These are phyloP conservation scores for Chrysoperla carnea DNA, from an alignment of 1,140 invertebrate species.

Conservation along the genomic window DNA sequence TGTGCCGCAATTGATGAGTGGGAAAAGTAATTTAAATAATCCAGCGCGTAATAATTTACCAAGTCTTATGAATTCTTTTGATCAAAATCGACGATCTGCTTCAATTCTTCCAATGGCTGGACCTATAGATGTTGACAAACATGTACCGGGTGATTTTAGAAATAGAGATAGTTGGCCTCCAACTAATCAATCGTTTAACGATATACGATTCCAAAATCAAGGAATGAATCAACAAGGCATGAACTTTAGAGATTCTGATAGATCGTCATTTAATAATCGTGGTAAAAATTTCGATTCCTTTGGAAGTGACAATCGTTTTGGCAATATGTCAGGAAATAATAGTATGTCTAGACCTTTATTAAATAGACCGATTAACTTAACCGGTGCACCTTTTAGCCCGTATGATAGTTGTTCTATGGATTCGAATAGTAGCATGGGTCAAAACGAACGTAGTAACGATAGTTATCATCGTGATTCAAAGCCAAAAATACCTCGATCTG, in stretches of 20 bases:
- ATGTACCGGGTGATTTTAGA: background rate
- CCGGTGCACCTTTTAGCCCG: background rate
- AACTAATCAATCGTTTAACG: background rate
- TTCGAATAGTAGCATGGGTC: background rate
- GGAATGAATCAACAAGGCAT: conserved; percentile 6
- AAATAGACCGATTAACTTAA: background rate
- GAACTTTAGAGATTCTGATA: conserved; percentile 10
- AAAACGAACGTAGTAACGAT: conserved; percentile 2
- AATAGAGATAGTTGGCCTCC: background rate
- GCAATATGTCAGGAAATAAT: conserved; percentile 1
- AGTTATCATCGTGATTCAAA: conserved; percentile 1
- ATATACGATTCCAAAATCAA: too few relatives aligned
- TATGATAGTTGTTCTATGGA: background rate
- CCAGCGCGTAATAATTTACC: conserved; percentile 5
- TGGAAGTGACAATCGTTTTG: background rate
- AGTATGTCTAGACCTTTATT: conserved; percentile 1
- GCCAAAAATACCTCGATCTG: conserved; percentile 9
- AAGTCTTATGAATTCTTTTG: background rate
- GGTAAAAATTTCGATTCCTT: too few relatives aligned
- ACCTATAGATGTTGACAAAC: background rate
- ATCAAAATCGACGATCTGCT: background rate
- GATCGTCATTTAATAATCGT: conserved; percentile 6
- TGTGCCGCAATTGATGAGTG: conserved; percentile 5
- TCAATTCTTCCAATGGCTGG: background rate
- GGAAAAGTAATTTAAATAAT: conserved; percentile 4